Base-by-base conservation (phyloP, 2,113 vertebrate genomes). In the Chionis minor region DNA sequence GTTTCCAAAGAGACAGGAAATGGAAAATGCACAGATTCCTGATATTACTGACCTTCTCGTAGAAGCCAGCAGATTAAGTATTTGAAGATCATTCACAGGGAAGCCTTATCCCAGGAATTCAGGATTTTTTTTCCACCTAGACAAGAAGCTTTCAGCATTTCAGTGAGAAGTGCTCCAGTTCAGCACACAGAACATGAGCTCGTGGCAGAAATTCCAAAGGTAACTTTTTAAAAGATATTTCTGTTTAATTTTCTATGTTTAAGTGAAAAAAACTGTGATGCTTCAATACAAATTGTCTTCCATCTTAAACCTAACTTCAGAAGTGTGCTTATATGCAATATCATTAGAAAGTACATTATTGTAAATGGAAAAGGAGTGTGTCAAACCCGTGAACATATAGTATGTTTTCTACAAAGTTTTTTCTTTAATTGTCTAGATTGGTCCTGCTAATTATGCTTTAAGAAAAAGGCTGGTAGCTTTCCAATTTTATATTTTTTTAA, bases 401-500 rank as follows among this genome's bases (percentile, higher is more conserved):
- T 91, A 78, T 81, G 14, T 67, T 95, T 96, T 92, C 91, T 84
- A 83, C 71, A 94, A 87, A 80, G 40, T 91, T 88, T 91, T 77
- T 91, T 67, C 58, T 83, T 92, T 81, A 95, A 83, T 91, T 96
- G 58, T 83, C 33, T 90, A 88, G 49, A 87, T 42, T 74, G 44
- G 52, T 59, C 81, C 86, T 71, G 69, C 52, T 93, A 96, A 90
- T 79, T 92, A 63, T 94, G 38, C 77, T 24, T 81, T 33, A 72
- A 65, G 45, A 35, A 96, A 91, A 90, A 93, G 67, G 49, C 15
- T 54, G 10, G 35, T 19, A 63, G 51, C 33, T 72, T 56, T 62
- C 77, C 79, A 92, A 51, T 42, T 88, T 45, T 54, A 62, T 23
- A 70, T 92, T 88, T 78, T 96, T 95, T 95, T 87, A 73, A 89